phyloP scores from a whole-genome alignment of 2,888 invertebrate species.

The Empis livida region DNA sequence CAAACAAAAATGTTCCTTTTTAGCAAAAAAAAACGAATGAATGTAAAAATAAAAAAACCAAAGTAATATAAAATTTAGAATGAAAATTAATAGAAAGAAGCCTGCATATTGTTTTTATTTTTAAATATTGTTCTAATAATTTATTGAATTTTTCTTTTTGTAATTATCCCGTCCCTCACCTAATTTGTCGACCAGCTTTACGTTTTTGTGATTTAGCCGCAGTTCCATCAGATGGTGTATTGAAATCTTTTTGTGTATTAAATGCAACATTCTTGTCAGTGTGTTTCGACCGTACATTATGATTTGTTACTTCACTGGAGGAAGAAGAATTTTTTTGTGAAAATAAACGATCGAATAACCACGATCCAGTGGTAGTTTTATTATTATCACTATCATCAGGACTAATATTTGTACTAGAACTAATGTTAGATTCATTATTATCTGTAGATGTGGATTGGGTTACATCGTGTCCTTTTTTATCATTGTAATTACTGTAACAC shows the following conservation, averaged over 20 bases:
- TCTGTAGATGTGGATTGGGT: slow-evolving; percentile 1
- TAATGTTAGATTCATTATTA: slow-evolving; percentile 15
- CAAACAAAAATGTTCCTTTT: too few species aligned
- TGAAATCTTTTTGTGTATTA: slow-evolving; percentile 31
- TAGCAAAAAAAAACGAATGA: too few species aligned
- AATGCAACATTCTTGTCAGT: slow-evolving; percentile 15
- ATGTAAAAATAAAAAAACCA: background rate
- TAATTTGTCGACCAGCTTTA: slow-evolving; percentile 37
- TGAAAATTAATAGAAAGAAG: background rate
- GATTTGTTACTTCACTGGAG: slow-evolving; percentile 5
- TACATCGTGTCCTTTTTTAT: slow-evolving; percentile 5
- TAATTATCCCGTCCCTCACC: slow-evolving; percentile 32
- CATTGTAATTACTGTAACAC: slow-evolving; percentile 12
- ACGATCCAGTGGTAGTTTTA: slow-evolving; percentile 25
- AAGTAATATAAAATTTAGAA: background rate
- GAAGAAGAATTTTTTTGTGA: slow-evolving; percentile 19
- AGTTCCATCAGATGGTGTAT: slow-evolving; percentile 31
- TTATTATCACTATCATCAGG: slow-evolving; percentile 22
- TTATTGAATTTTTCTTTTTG: too few species aligned
- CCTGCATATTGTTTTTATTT: background rate
- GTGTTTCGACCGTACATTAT: too few species aligned
- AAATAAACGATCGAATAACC: slow-evolving; percentile 34
- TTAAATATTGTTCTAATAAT: background rate
- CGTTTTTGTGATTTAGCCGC: slow-evolving; percentile 28
- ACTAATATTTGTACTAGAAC: slow-evolving; percentile 22